phyloP scores from a whole-genome alignment of 2,797 vertebrate genomes.

The Euphonia xanthogaster region DNA sequence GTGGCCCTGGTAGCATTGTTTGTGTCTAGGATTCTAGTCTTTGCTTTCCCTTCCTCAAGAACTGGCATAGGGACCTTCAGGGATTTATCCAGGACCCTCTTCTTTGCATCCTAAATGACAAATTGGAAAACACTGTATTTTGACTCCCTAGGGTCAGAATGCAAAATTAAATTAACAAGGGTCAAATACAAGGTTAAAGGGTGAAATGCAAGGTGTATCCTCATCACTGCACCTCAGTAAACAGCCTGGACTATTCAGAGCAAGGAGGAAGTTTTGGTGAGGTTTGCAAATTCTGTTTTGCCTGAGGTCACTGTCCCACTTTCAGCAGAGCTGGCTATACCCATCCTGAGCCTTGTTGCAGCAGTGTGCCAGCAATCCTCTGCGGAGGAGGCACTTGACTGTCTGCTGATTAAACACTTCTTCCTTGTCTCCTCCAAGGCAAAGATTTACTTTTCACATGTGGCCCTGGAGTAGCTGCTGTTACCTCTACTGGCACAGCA shows the following conservation, averaged over 20 bases:
- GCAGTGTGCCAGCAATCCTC: constrained; percentile 5
- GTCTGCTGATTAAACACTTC: constrained; percentile 55
- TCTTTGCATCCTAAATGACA: neutral
- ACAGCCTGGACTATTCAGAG: neutral
- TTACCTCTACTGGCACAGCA: neutral
- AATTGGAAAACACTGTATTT: neutral
- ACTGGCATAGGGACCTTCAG: neutral
- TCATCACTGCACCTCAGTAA: neutral
- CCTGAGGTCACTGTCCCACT: constrained; percentile 46
- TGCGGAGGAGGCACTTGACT: neutral
- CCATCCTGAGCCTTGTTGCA: neutral
- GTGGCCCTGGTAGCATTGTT: neutral
- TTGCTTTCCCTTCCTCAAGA: neutral
- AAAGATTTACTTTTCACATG: constrained; percentile 53
- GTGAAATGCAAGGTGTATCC: neutral
- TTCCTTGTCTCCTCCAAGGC: constrained; percentile 28
- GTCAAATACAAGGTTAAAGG: neutral
- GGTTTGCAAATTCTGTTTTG: constrained; percentile 11
- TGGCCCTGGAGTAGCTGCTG: neutral
- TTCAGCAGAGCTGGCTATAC: neutral
- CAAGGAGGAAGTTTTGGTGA: neutral
- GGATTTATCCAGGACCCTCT: neutral
- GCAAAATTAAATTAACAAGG: neutral
- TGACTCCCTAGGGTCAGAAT: neutral
- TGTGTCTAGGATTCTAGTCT: neutral